Evolutionary conservation across 2,113 vertebrate species (phyloP).

Genomic region (Fulica atra): DNA sequence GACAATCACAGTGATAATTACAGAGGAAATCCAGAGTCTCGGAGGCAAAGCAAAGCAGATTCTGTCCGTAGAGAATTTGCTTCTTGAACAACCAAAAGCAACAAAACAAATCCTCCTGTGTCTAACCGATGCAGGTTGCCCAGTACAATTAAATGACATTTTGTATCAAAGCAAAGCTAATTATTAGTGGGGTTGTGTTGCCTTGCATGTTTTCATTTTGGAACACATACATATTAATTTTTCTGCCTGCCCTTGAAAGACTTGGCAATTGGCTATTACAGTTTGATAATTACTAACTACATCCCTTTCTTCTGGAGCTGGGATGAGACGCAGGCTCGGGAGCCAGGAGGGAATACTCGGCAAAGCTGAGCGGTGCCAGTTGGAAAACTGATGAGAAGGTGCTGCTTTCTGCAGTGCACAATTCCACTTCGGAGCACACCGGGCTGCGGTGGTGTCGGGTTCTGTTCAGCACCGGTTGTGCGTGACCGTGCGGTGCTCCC

Average conservation of each 20-base stretch:
- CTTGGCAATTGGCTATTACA: conserved; percentile 6
- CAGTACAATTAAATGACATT: not conserved
- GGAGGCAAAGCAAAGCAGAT: not conserved
- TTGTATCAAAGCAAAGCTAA: conserved; percentile 19
- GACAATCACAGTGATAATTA: not conserved
- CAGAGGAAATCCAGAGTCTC: not conserved
- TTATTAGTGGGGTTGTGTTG: not conserved
- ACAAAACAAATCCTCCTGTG: not conserved
- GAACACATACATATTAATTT: conserved; percentile 46
- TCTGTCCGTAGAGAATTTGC: not conserved
- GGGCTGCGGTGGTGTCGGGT: not conserved
- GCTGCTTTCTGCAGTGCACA: not conserved
- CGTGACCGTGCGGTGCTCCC: not conserved
- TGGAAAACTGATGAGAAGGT: not conserved
- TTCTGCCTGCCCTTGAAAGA: conserved; percentile 16
- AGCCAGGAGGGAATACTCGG: conserved; percentile 6
- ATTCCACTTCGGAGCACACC: not conserved
- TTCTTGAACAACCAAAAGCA: not conserved
- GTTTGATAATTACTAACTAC: conserved; percentile 21
- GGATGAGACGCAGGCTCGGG: not conserved
- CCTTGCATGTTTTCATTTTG: not conserved
- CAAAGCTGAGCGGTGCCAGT: not conserved
- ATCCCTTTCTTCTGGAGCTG: conserved; percentile 18
- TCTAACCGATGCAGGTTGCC: not conserved
- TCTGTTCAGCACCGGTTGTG: not conserved